Conservation (phyloP, 2,797 vertebrate species). For the Vespertilio murinus region DNA sequence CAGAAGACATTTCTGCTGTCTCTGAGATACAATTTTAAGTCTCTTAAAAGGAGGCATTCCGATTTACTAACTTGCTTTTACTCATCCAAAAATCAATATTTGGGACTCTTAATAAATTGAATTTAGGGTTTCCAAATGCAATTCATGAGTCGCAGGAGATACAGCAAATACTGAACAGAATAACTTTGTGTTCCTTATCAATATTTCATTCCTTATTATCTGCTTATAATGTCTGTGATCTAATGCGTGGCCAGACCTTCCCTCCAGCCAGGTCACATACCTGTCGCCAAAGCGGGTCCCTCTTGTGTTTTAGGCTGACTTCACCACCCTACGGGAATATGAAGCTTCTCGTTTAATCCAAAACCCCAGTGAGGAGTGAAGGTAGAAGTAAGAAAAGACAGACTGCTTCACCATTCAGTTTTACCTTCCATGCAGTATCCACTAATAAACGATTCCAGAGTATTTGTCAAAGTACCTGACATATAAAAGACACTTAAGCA, state of each 20-base stretch:
- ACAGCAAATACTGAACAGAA: conserved; percentile 28
- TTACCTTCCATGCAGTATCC: background rate
- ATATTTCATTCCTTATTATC: background rate
- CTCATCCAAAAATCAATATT: conserved; percentile 40
- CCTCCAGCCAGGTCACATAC: background rate
- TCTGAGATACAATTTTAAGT: background rate
- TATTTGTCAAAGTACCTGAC: background rate
- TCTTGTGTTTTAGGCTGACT: background rate
- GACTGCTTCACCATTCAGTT: background rate
- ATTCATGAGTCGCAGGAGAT: background rate
- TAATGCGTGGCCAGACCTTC: background rate
- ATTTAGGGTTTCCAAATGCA: conserved; percentile 18
- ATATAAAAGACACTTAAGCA: background rate
- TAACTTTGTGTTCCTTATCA: background rate
- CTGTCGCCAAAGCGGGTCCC: background rate
- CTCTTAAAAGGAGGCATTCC: background rate
- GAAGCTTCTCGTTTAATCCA: background rate
- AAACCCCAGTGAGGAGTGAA: background rate
- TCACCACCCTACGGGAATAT: background rate
- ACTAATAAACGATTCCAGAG: background rate
- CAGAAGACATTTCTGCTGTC: background rate
- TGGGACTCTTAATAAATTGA: conserved; percentile 23
- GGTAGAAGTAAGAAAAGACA: background rate
- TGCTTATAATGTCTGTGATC: conserved; percentile 10
- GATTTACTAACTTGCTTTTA: conserved; percentile 43